Percentiles rank a stretch among this genome's conserved stretches.
Evolutionary conservation across 2,888 invertebrate genomes (phyloP).

Genomic region (Deilephila elpenor): DNA sequence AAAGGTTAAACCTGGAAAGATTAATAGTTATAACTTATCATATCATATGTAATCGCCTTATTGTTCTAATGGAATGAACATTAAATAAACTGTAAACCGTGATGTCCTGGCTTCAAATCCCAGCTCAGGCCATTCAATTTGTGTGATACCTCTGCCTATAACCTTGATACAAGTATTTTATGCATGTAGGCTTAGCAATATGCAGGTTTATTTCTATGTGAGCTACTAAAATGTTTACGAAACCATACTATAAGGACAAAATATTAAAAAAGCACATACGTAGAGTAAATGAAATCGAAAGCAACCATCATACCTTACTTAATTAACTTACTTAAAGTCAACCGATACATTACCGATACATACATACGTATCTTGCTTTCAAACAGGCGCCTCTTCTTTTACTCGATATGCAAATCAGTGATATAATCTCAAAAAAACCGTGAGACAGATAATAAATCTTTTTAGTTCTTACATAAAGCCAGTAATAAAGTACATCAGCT

Average conservation of each 20-base stretch:
- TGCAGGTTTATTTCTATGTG: too few relatives aligned
- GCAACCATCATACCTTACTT: background rate
- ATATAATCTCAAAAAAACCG: slow-evolving; percentile 2
- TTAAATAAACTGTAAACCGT: too few relatives aligned
- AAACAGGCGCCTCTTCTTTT: background rate
- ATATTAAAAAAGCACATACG: background rate
- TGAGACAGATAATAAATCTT: slow-evolving; percentile 15
- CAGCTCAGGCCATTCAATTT: background rate
- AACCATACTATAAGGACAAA: too few relatives aligned
- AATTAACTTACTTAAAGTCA: background rate
- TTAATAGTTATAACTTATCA: too few relatives aligned
- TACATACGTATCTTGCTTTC: background rate
- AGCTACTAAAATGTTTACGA: too few relatives aligned
- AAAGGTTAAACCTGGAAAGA: too few relatives aligned
- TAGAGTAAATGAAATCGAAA: background rate
- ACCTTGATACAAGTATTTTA: too few relatives aligned
- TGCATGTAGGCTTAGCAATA: too few relatives aligned
- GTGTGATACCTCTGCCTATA: too few relatives aligned
- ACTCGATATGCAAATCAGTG: background rate
- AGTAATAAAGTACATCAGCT: slow-evolving; percentile 44
- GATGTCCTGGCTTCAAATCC: too few relatives aligned
- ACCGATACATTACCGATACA: background rate
- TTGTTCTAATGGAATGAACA: too few relatives aligned
- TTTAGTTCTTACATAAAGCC: slow-evolving; percentile 32
- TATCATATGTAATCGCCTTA: too few relatives aligned